Evolutionary conservation across 2,797 vertebrate genomes (phyloP), one percentile per base, ranked within the genome.

Genomic region (Ceryle rudis): DNA sequence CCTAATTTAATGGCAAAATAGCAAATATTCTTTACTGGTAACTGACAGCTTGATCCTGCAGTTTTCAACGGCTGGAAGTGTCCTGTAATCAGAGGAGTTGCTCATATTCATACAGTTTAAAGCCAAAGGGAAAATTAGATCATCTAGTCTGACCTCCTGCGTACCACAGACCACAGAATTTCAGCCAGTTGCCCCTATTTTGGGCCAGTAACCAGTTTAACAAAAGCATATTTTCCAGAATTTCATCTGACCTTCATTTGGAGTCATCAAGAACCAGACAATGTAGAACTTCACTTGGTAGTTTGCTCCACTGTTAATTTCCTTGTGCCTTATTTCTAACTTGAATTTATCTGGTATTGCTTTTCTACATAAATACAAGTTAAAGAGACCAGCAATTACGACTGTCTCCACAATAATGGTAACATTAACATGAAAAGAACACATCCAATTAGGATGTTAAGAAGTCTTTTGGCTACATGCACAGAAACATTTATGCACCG

Each of bases 211-310:
- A 93, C 65, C 42, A 46, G 47, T 77, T 94, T 93, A 93, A 96
- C 93, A 95, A 97, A 95, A 86, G 94, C 46, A 2, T 52, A 81
- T 96, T 94, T 97, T 94, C 87, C 96, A 96, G 95, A 93, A 95
- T 90, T 93, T 72, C 93, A 75, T 93, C 20, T 95, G 91, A 96
- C 82, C 80, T 93, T 82, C 72, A 52, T 67, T 83, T 91, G 72
- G 70, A 96, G 95, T 91, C 96, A 95, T 78, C 84, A 51, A 62
- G 82, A 96, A 82, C 16, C 5, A 91, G 58, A 96, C 94, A 97
- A 95, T 90, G 54, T n/a, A 95, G 51, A 93, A 91, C 13, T 93
- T 93, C 60, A 84, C n/a, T 87, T 28, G 33, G 65, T 64, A 90
- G 66, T 69, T 72, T 93, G 57, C 78, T 92, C 47, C 62, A 84